Evolutionary conservation across 2,888 invertebrate species (phyloP).

Genomic region (Polydesmus complanatus): DNA sequence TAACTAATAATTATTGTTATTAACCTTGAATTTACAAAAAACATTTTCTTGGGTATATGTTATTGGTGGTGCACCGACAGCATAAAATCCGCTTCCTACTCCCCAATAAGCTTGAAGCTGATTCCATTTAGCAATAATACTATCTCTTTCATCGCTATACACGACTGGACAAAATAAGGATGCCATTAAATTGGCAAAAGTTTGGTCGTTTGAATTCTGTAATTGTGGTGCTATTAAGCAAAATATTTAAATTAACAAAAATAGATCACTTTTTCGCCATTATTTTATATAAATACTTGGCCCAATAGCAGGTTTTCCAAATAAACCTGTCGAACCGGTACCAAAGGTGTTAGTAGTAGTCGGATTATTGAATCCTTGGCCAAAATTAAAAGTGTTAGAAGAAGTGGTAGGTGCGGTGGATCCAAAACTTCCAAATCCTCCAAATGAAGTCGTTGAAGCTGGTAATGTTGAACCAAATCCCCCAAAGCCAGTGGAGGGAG

Average conservation of each 20-base stretch:
- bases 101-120: conserved; percentile 83
- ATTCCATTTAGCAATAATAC: conserved; percentile 86
- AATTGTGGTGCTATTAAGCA: too few relatives aligned
- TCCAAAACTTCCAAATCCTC: not conserved
- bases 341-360: conserved; percentile 3
- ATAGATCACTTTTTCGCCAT: too few relatives aligned
- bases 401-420: not conserved
- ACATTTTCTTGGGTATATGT: conserved; percentile 79
- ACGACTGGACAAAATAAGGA: conserved; percentile 39
- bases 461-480: conserved; percentile 3
- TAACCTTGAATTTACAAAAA: conserved; percentile 71
- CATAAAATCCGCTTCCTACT: conserved; percentile 62
- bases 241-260: too few relatives aligned
- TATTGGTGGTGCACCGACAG: conserved; percentile 57
- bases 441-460: conserved; percentile 5
- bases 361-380: conserved; percentile 2
- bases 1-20: not conserved
- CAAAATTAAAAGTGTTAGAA: not conserved
- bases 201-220: conserved; percentile 1
- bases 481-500: conserved; percentile 4
- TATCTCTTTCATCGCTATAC: conserved; percentile 90
- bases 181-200: conserved; percentile 21
- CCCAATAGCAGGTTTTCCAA: not conserved
- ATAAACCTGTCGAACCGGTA: not conserved
- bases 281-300: too few relatives aligned